Base-by-base conservation (phyloP, 2,113 vertebrate species). In the Lophochroa leadbeateri region DNA sequence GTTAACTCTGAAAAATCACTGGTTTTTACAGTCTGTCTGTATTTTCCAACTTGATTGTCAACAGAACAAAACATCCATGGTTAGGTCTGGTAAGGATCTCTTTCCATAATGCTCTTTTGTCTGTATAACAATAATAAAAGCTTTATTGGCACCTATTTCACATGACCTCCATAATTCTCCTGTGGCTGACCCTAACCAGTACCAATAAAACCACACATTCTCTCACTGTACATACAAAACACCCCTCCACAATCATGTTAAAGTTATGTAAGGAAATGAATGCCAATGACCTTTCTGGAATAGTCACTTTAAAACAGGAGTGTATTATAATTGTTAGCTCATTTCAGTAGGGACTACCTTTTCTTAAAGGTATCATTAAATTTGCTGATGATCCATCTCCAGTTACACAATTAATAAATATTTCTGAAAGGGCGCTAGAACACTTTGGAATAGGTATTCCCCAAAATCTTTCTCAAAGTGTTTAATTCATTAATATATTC, bases 101-200 rank as follows among this genome's bases (percentile, higher is more conserved):
- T 88, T 94, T 96, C 88, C 80, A 89, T 96, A 96, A 94, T 94
- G 95, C 80, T 88, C 94, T 95, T 97, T 96, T 96, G 96, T 96
- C 94, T 92, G 76, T 88, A 90, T 95, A 95, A 95, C 93, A 96
- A 94, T 95, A 95, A 96, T 96, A 97, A 97, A 97, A 96, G 95
- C 96, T 94, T 97, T 97, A 94, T 92, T 95, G 96, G 92, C 95
- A 96, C 90, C 92, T 95, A 91, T 96, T 96, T 96, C 94, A 96
- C 94, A 95, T 96, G 96, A 97, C 77, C 83, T 86, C 80, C 86
- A 65, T 94, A 96, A 94, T 96, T 97, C 96, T 93, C 82, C 74
- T 95, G 94, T 81, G 95, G 81, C 95, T 94, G 96, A 95, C 93
- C 94, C 84, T 97, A 94, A 96, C 83, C 74, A 96, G 94, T 68